Conservation (phyloP, 2,797 vertebrate species). For the Paguma larvata region DNA sequence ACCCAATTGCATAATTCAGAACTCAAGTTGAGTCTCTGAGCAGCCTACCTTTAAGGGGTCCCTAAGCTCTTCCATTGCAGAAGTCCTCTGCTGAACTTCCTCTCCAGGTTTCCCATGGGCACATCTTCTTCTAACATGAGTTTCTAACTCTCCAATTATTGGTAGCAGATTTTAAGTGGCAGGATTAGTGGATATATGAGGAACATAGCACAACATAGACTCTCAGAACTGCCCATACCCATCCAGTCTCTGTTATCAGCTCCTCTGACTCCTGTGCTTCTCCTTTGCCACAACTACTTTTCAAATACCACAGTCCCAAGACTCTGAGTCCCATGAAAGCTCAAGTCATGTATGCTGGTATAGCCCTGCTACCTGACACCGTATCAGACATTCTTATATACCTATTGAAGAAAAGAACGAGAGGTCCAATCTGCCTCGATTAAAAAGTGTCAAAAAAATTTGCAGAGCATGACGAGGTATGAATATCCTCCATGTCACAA, state of each 20-base stretch:
- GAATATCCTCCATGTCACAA: neutral
- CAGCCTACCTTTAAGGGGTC: neutral
- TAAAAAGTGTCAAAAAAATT: neutral
- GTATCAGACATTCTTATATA: neutral
- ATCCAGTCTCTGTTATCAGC: neutral
- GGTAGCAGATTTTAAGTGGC: neutral
- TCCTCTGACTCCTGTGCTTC: neutral
- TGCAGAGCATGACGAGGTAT: neutral
- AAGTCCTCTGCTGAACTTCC: neutral
- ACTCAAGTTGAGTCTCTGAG: neutral
- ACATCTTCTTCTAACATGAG: neutral
- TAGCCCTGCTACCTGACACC: neutral
- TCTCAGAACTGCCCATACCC: neutral
- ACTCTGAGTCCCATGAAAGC: neutral
- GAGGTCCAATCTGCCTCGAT: neutral
- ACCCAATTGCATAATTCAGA: neutral
- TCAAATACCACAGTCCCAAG: neutral
- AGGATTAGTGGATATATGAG: neutral
- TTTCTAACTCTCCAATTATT: slow-evolving; percentile 4
- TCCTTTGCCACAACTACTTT: neutral
- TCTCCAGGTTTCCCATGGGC: neutral
- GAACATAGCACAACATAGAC: neutral
- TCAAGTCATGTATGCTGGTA: neutral
- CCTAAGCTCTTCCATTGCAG: neutral
- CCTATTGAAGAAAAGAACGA: neutral